Evolutionary conservation across 2,113 vertebrate genomes (phyloP).

Genomic region (Eclectus roratus): DNA sequence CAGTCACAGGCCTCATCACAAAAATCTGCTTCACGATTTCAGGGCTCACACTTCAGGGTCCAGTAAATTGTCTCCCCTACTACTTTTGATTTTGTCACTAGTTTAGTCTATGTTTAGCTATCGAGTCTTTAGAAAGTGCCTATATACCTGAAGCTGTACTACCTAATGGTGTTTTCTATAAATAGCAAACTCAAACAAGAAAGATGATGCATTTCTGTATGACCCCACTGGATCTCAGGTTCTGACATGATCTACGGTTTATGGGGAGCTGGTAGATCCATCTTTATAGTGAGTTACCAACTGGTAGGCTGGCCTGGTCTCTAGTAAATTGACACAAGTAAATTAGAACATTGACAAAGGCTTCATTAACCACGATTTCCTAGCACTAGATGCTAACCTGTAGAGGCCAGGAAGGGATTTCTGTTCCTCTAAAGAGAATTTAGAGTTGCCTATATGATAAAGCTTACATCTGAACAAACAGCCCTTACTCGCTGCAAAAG

Average conservation of each 20-base stretch:
- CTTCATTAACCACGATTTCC: neutral
- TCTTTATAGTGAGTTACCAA: neutral
- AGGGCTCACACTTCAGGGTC: neutral
- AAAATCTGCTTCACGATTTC: neutral
- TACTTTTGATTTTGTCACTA: neutral
- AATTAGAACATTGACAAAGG: neutral
- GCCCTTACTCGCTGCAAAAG: neutral
- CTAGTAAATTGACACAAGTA: neutral
- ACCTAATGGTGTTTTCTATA: neutral
- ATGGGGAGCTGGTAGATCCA: neutral
- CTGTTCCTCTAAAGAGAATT: neutral
- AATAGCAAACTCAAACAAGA: neutral
- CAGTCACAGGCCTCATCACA: neutral
- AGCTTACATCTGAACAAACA: neutral
- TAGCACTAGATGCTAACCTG: neutral
- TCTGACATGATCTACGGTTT: neutral
- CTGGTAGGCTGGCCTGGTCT: neutral
- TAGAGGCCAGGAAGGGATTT: neutral
- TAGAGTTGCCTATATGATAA: neutral
- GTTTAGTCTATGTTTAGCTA: neutral
- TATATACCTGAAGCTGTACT: too few species aligned
- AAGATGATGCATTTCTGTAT: neutral
- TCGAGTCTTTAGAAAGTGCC: neutral
- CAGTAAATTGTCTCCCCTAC: neutral
- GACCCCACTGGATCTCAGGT: neutral